A percentile compares a stretch with the other conserved stretches of the same genome.
These are phyloP conservation scores for Colius striatus DNA, from an alignment of 2,113 vertebrate species.

Conservation along the genomic window DNA sequence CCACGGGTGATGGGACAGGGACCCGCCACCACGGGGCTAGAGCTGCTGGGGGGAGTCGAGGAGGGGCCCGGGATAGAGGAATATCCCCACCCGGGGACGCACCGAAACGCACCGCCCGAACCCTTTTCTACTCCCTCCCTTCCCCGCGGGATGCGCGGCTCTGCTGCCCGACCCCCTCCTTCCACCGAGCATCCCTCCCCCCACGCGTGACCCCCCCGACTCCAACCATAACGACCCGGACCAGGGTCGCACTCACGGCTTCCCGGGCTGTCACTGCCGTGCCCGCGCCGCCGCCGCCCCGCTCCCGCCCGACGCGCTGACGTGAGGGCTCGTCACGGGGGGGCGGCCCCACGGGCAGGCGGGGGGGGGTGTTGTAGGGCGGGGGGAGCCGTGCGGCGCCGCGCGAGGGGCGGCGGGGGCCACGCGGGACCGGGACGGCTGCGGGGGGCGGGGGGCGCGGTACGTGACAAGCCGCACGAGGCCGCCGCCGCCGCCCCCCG, in stretches of 20 bases:
- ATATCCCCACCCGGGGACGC: not conserved
- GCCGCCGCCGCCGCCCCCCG: not conserved
- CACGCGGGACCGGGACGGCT: not conserved
- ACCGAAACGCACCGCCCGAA: not conserved
- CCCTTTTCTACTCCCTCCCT: not conserved
- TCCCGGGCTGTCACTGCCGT: not conserved
- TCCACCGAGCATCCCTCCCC: too few relatives aligned
- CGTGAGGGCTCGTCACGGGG: not conserved
- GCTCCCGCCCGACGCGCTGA: not conserved
- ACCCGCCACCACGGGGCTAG: not conserved
- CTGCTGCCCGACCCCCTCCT: too few relatives aligned
- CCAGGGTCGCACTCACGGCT: not conserved
- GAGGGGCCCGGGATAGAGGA: not conserved
- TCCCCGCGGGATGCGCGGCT: not conserved
- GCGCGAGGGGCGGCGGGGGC: too few relatives aligned
- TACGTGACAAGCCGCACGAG: not conserved
- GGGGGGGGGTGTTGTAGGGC: too few relatives aligned
- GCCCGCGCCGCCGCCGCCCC: not conserved
- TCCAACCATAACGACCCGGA: rapidly evolving
- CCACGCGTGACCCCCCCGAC: not conserved
- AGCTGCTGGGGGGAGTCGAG: not conserved
- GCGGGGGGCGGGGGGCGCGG: not conserved
- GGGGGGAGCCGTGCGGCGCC: too few relatives aligned
- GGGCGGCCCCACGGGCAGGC: too few relatives aligned
- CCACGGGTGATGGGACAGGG: not conserved